A percentile compares a stretch with the other conserved stretches of the same genome.
Evolutionary conservation across 2,888 invertebrate species (phyloP).

Genomic region (Chloroclystis v-ata): DNA sequence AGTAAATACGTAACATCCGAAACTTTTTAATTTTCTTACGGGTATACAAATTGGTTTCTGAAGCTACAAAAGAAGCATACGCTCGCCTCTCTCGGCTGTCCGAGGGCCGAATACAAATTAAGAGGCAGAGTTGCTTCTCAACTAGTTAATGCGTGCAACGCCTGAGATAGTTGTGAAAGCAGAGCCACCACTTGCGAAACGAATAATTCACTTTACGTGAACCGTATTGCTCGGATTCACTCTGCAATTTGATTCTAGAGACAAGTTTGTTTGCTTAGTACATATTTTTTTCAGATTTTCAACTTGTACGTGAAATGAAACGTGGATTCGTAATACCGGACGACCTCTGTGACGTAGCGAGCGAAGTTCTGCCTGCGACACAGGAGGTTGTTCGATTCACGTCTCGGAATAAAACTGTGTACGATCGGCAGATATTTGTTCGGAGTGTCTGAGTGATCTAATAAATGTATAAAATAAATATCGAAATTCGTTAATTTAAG

Average conservation of each 20-base stretch:
- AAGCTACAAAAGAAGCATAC: constrained; percentile 67
- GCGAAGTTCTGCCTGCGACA: too few species aligned
- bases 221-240: constrained; percentile 15
- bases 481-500: too few species aligned
- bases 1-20: constrained; percentile 50
- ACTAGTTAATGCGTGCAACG: constrained; percentile 65
- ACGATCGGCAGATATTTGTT: too few species aligned
- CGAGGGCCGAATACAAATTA: constrained; percentile 71
- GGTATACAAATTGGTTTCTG: constrained; percentile 72
- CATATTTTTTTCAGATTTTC: too few species aligned
- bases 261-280: too few species aligned
- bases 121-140: constrained; percentile 58
- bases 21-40: constrained; percentile 70
- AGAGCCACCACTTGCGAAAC: constrained; percentile 34
- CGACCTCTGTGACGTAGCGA: too few species aligned
- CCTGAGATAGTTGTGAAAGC: constrained; percentile 52
- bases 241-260: constrained; percentile 6
- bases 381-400: too few species aligned
- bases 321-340: too few species aligned
- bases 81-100: constrained; percentile 49
- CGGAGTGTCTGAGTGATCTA: too few species aligned
- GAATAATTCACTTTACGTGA: constrained; percentile 39
- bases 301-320: too few species aligned
- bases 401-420: too few species aligned
- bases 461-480: too few species aligned